Evolutionary conservation across 1,140 invertebrate species (phyloP).

Genomic region (Sycobia sp.): DNA sequence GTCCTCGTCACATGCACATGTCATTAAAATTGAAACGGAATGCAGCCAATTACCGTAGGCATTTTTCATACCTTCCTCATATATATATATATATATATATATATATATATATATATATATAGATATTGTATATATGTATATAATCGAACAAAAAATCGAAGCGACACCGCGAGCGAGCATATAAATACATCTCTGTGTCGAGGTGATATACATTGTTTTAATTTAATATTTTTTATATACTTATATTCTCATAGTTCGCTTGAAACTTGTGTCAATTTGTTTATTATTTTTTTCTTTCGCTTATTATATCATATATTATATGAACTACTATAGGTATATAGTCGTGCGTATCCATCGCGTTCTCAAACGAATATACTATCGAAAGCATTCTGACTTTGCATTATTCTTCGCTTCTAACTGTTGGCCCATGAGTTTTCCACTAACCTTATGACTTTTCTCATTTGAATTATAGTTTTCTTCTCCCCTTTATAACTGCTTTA

Average conservation of each 20-base stretch:
- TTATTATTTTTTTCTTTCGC: conserved; percentile 4
- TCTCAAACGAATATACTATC: neutral
- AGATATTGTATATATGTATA: too few relatives aligned
- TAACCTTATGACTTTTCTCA: neutral
- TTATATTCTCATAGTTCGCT: conserved; percentile 1
- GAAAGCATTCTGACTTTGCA: neutral
- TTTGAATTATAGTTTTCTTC: conserved; percentile 35
- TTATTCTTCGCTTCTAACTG: neutral
- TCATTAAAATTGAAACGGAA: conserved; percentile 35
- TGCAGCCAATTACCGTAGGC: conserved; percentile 32
- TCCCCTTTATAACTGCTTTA: conserved; percentile 24
- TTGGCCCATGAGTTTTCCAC: neutral
- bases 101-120: conserved; percentile 35
- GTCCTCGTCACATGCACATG: neutral
- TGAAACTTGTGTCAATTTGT: conserved; percentile 8
- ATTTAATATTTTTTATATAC: too few relatives aligned
- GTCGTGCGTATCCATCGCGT: conserved; percentile 22
- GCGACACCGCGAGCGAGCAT: conserved; percentile 18
- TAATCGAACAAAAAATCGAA: conserved; percentile 20
- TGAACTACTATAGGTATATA: conserved; percentile 41
- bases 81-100: conserved; percentile 31
- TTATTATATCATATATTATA: conserved; percentile 39
- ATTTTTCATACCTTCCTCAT: conserved; percentile 35
- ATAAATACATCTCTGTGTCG: conserved; percentile 17
- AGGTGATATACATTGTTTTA: conserved; percentile 12